Conservation (phyloP, 2,888 invertebrate species). For the Ochropacha duplaris region DNA sequence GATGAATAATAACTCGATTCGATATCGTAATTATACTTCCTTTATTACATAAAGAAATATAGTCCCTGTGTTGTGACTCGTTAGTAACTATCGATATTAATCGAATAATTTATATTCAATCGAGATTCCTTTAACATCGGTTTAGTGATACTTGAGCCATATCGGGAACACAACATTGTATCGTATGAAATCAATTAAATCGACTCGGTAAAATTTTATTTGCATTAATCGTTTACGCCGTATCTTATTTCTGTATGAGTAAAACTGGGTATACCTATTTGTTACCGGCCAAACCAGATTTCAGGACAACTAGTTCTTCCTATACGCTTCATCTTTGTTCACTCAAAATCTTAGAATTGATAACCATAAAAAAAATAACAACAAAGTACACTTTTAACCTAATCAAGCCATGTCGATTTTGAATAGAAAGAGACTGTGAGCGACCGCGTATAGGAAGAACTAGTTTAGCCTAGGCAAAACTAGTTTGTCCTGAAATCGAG, state of each 20-base stretch:
- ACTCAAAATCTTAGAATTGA: too few relatives aligned
- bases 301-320: too few relatives aligned
- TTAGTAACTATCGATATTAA: background rate
- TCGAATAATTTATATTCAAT: constrained; percentile 6
- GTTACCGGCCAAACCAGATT: too few relatives aligned
- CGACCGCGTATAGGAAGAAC: too few relatives aligned
- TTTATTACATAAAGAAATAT: background rate
- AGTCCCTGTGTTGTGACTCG: background rate
- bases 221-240: constrained; percentile 23
- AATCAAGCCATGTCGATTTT: too few relatives aligned
- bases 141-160: constrained; percentile 4
- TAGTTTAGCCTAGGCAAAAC: too few relatives aligned
- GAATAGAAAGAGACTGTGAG: too few relatives aligned
- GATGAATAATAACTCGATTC: background rate
- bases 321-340: too few relatives aligned
- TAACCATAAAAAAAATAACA: too few relatives aligned
- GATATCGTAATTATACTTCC: background rate
- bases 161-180: constrained; percentile 16
- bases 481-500: too few relatives aligned
- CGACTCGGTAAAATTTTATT: constrained; percentile 30
- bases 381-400: too few relatives aligned
- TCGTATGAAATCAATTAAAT: constrained; percentile 28
- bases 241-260: constrained; percentile 19
- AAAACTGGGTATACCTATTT: constrained; percentile 4
- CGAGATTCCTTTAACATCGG: constrained; percentile 1